These are phyloP conservation scores for Hemicrepidius hirtus DNA, from an alignment of 2,888 invertebrate species.

Conservation along the genomic window DNA sequence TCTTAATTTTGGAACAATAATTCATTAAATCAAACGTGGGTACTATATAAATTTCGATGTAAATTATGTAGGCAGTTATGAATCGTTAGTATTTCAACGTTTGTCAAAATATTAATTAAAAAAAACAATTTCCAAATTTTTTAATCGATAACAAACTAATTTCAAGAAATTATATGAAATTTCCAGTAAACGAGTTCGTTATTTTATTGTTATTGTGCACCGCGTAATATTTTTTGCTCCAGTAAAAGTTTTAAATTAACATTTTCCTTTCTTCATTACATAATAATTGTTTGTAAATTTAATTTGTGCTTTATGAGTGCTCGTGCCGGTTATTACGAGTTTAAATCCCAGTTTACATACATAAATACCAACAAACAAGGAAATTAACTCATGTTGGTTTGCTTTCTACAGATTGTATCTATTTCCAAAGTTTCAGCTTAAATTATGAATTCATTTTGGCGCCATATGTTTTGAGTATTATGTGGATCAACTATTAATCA, in stretches of 20 bases:
- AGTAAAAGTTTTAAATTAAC: conserved; percentile 23
- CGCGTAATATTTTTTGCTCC: not conserved
- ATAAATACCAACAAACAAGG: not conserved
- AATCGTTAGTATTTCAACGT: not conserved
- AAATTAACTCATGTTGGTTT: too few species aligned
- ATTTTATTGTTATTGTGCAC: too few species aligned
- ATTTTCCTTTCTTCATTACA: conserved; percentile 18
- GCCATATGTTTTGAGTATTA: too few species aligned
- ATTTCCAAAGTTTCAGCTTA: too few species aligned
- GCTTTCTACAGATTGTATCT: too few species aligned
- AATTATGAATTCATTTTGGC: too few species aligned
- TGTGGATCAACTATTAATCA: too few species aligned
- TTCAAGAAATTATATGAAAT: not conserved
- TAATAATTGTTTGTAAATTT: conserved; percentile 7
- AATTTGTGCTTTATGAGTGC: conserved; percentile 14
- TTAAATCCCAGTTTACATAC: conserved; percentile 13
- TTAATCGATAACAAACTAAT: not conserved
- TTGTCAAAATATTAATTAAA: conserved; percentile 9
- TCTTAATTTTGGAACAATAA: conserved; percentile 1
- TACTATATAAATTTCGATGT: not conserved
- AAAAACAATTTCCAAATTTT: conserved; percentile 5
- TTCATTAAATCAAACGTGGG: too few species aligned
- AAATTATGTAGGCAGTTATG: not conserved
- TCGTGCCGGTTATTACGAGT: not conserved
- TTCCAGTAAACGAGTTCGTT: not conserved